Evolutionary conservation across 2,888 invertebrate genomes (phyloP).

Genomic region (Sinodicranocentrus sp.): DNA sequence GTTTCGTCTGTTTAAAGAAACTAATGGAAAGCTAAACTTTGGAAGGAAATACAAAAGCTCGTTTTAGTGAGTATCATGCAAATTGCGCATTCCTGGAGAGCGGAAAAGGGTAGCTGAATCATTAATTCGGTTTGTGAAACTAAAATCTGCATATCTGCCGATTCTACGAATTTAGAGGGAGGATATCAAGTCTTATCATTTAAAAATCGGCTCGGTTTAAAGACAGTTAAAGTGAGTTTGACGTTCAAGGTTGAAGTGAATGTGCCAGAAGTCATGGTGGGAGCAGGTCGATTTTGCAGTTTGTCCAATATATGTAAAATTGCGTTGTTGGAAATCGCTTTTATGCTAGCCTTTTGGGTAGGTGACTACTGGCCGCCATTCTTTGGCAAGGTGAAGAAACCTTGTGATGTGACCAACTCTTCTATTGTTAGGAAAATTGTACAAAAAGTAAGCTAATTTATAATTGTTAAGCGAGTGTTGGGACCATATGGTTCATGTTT

Average conservation of each 20-base stretch:
- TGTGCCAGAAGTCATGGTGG: slow-evolving; percentile 66
- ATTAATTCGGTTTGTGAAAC: too few species aligned
- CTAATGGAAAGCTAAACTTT: too few species aligned
- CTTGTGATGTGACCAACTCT: slow-evolving; percentile 82
- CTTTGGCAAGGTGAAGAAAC: slow-evolving; percentile 70
- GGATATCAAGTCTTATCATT: too few species aligned
- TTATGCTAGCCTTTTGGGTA: slow-evolving; percentile 76
- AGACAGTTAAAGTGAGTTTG: too few species aligned
- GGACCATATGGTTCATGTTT: neutral
- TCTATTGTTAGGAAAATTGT: slow-evolving; percentile 92
- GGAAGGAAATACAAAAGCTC: too few species aligned
- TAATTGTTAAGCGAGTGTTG: neutral
- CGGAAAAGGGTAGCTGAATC: too few species aligned
- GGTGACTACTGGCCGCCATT: slow-evolving; percentile 75
- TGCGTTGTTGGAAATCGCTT: slow-evolving; percentile 74
- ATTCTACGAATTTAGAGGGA: too few species aligned
- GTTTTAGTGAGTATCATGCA: too few species aligned
- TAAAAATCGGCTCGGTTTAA: too few species aligned
- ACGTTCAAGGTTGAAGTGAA: slow-evolving; percentile 27
- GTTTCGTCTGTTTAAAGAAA: too few species aligned
- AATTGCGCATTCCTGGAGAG: too few species aligned
- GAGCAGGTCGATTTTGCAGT: slow-evolving; percentile 76
- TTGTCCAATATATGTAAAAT: slow-evolving; percentile 75
- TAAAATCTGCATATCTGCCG: too few species aligned
- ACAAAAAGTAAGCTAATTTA: slow-evolving; percentile 82